A percentile compares a stretch with the other conserved stretches of the same genome.
Evolutionary conservation across 2,888 invertebrate species (phyloP).

Genomic region (Macrostomum cliftonense): DNA sequence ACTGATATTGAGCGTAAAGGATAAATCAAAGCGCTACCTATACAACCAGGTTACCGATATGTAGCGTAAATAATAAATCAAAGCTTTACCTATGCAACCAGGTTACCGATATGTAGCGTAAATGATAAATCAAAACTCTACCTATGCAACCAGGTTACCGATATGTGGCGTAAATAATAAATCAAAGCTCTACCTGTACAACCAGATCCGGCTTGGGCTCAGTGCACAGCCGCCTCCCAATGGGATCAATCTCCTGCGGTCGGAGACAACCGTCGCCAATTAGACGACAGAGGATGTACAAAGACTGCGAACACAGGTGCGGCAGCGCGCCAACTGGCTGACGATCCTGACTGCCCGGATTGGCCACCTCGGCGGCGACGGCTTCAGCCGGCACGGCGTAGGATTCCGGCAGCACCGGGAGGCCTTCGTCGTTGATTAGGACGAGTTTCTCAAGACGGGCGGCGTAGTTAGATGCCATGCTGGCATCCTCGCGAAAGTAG

Average conservation of each 20-base stretch:
- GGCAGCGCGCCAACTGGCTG: conserved; percentile 72
- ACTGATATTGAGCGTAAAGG: no score
- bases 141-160: no score
- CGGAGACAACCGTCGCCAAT: conserved; percentile 81
- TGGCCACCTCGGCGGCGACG: conserved; percentile 55
- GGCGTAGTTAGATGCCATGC: conserved; percentile 46
- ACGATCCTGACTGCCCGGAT: conserved; percentile 70
- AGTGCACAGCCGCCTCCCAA: conserved; percentile 59
- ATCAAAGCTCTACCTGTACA: conserved; percentile 47
- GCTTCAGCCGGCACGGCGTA: conserved; percentile 63
- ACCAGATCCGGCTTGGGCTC: conserved; percentile 96
- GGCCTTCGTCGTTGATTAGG: neutral
- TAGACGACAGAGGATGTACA: conserved; percentile 79
- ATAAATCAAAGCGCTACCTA: no score
- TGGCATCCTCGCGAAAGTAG: conserved; percentile 68
- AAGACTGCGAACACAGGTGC: conserved; percentile 91
- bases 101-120: no score
- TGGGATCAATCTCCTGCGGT: conserved; percentile 85
- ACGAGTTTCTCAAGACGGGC: conserved; percentile 21
- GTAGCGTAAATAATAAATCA: no score
- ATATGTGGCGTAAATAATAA: no score
- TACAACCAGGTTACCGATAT: no score
- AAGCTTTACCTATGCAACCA: no score
- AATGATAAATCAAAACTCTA: no score
- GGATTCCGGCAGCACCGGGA: conserved; percentile 62